These are phyloP conservation scores for Gambusia holbrooki DNA, from an alignment of 2,113 vertebrate species.

Conservation along the genomic window DNA sequence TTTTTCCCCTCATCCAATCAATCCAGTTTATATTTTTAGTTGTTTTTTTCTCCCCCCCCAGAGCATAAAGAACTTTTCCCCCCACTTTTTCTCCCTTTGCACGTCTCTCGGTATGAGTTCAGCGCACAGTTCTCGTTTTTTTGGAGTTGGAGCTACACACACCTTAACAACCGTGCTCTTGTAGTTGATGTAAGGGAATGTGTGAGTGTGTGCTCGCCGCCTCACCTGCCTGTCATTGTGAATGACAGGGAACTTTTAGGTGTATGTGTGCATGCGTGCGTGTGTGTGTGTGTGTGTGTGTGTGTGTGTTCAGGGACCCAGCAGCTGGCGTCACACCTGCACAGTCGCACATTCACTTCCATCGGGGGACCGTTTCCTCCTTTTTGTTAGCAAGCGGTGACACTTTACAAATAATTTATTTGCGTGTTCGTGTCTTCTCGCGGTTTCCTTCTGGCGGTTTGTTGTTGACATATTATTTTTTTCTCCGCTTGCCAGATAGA, in stretches of 20 bases:
- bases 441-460: constrained; percentile 58
- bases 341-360: constrained; percentile 59
- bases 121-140: constrained; percentile 39
- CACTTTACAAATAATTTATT: constrained; percentile 71
- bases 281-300: constrained; percentile 53
- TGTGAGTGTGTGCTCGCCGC: constrained; percentile 33
- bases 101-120: constrained; percentile 41
- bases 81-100: not conserved
- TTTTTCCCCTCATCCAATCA: constrained; percentile 36
- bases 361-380: constrained; percentile 45
- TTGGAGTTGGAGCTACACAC: constrained; percentile 47
- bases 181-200: constrained; percentile 54
- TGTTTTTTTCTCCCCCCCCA: no score
- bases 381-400: constrained; percentile 51
- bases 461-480: constrained; percentile 53
- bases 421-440: constrained; percentile 54
- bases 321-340: constrained; percentile 78
- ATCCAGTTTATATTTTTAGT: constrained; percentile 36
- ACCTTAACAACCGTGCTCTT: constrained; percentile 50
- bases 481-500: constrained; percentile 36
- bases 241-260: constrained; percentile 64
- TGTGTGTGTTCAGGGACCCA: constrained; percentile 53
- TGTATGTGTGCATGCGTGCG: not conserved
- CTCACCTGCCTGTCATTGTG: constrained; percentile 76
- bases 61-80: constrained; percentile 35